Base-by-base conservation (phyloP, 2,888 invertebrate species). In the Timema podura region DNA sequence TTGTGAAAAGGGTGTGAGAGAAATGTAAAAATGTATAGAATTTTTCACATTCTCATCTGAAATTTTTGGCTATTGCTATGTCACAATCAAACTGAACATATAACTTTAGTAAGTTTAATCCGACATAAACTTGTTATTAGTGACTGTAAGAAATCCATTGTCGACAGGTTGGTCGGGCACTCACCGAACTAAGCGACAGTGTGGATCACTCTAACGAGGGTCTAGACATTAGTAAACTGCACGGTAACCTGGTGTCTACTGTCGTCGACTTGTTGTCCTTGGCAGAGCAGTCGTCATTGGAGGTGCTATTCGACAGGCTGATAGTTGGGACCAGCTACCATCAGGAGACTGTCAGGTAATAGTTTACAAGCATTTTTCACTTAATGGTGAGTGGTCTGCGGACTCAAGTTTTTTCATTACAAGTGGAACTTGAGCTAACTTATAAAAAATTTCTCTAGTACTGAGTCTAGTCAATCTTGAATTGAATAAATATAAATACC, bases 311-410 rank as follows among this genome's bases (percentile, higher is more conserved):
- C 71, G 78, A 78, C 1, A 67, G 65, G 0, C 70, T 77, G 48
- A 68, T 75, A 5, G 71, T 75, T 16, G 90, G 91, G 0, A 91
- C 91, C 5, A 91, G 91, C 74, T 91, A 91, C 76, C 87, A 88
- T 47, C 85, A 90, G 78, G 91, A 91, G 79, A 91, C 91, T 0
- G 86, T 89, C 45, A 84, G 82, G 83, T 82, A 75, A 64, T 48
- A 49, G 45, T 61, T 10, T 46, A 68, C 45, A 51, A 59, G 51
- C 11, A 30, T 65, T 51, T 66, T 57, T 16, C n/a, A 44, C 44
- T 13, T 16, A n/a, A 10, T 3, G 64, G 49, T 51, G 51, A 13
- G n/a, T 51, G 51, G n/a, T n/a, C 51, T n/a, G n/a, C 11, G 51
- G 51, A 3, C 51, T 11, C 51, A 51, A 51, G 30, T 30, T 30